Conservation (phyloP, 2,113 vertebrate genomes). For the Cettia cetti region DNA sequence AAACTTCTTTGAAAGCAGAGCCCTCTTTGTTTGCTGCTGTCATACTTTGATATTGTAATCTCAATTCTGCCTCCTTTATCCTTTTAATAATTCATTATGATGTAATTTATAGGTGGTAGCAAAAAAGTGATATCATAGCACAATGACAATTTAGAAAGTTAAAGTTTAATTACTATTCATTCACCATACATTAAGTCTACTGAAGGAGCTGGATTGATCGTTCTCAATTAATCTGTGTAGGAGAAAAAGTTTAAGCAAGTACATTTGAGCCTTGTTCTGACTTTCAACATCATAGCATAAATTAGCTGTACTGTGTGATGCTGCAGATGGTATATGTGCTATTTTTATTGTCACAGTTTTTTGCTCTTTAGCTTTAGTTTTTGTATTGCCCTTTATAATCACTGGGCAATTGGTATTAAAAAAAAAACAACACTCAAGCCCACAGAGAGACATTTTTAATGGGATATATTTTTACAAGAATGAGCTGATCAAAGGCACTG, state of each 20-base stretch:
- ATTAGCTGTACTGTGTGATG: background rate
- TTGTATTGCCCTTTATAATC: background rate
- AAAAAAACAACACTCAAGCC: background rate
- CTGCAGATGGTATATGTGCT: background rate
- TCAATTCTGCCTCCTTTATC: background rate
- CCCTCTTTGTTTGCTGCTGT: background rate
- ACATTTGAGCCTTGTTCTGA: background rate
- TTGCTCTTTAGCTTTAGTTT: background rate
- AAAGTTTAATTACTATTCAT: constrained; percentile 21
- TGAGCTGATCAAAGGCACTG: background rate
- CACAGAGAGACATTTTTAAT: background rate
- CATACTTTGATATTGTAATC: constrained; percentile 19
- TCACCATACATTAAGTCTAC: background rate
- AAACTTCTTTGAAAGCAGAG: constrained; percentile 8
- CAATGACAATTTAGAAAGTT: constrained; percentile 20
- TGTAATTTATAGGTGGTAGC: background rate
- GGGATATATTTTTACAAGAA: background rate
- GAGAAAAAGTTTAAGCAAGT: constrained; percentile 14
- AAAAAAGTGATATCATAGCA: background rate
- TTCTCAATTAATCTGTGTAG: background rate
- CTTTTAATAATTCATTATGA: constrained; percentile 12
- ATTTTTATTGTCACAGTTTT: constrained; percentile 19
- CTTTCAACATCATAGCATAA: background rate
- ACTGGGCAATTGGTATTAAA: background rate
- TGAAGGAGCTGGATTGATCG: constrained; percentile 19